Evolutionary conservation across 2,113 vertebrate species (phyloP), one percentile per base, ranked within the genome.

Genomic region (Serilophus lunatus): DNA sequence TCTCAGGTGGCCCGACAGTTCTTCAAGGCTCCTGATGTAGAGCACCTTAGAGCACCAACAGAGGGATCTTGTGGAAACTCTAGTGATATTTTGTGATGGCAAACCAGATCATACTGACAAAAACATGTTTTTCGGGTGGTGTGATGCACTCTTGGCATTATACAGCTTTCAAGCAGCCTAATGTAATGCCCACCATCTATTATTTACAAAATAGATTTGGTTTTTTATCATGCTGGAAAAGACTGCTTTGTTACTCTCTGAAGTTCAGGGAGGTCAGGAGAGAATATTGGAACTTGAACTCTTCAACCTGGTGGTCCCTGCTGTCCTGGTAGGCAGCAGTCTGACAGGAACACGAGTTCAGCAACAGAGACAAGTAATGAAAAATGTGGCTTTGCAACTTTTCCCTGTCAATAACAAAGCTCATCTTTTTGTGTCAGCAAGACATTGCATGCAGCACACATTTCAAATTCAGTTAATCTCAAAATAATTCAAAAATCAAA

Each of bases 401-500:
- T 98, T 97, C 95, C 94, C 89, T 96, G 97, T 97, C 97, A 97
- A 97, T 98, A 98, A 97, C 89, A 97, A 97, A 97, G 92, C 96
- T 96, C 97, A 98, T 98, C 91, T 95, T 95, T 98, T 97, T 97
- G 93, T 95, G 94, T 87, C 96, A 97, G 97, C 97, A 97, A 97
- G 97, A 94, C 96, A 88, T 93, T 96, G 96, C 95, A 97, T 87
- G 96, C 96, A 97, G 96, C 93, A 81, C 97, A 96, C 96, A 97
- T 98, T 98, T 98, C 97, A 97, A 97, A 98, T 98, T 97, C 97
- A 97, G 95, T 97, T 98, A 98, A 98, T 98, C 97, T 98, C 94
- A 96, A 95, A 97, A 98, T 98, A 98, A 98, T 98, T 98, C 97
- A 97, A 95, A 98, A 98, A 98, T 98, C 98, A 98, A 98, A 98